phyloP scores from a whole-genome alignment of 2,113 vertebrate genomes.

The Pluvianellus socialis region DNA sequence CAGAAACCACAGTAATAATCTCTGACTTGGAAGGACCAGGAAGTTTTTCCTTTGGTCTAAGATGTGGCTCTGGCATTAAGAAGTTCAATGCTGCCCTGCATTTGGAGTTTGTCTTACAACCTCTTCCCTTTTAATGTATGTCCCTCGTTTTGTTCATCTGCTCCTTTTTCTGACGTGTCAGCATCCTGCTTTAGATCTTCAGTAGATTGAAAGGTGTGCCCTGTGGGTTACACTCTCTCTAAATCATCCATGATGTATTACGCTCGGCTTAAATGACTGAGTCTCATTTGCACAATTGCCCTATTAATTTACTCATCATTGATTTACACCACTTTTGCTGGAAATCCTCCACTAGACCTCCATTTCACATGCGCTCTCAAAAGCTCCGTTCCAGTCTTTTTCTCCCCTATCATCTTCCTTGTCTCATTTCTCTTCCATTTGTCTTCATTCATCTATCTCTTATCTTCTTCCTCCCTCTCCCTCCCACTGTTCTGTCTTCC shows the following conservation, averaged over 20 bases:
- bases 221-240: conserved; percentile 55
- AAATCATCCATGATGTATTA: conserved; percentile 71
- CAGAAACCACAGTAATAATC: background rate
- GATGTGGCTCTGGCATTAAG: background rate
- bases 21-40: background rate
- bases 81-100: background rate
- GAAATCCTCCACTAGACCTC: conserved; percentile 51
- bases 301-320: conserved; percentile 77
- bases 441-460: conserved; percentile 57
- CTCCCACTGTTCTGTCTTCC: conserved; percentile 44
- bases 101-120: background rate
- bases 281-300: conserved; percentile 74
- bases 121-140: conserved; percentile 1
- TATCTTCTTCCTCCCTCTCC: conserved; percentile 29
- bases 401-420: conserved; percentile 18
- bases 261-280: conserved; percentile 57
- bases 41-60: background rate
- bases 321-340: conserved; percentile 73
- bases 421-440: conserved; percentile 52
- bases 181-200: conserved; percentile 36
- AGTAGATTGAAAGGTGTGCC: conserved; percentile 70
- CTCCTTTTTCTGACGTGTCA: conserved; percentile 66
- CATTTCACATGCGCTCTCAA: conserved; percentile 12
- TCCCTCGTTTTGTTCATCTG: conserved; percentile 13
- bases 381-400: conserved; percentile 16